A percentile compares a stretch with the other conserved stretches of the same genome.
Conservation (phyloP, 2,888 invertebrate genomes). For the Drosophila neonasuta region DNA sequence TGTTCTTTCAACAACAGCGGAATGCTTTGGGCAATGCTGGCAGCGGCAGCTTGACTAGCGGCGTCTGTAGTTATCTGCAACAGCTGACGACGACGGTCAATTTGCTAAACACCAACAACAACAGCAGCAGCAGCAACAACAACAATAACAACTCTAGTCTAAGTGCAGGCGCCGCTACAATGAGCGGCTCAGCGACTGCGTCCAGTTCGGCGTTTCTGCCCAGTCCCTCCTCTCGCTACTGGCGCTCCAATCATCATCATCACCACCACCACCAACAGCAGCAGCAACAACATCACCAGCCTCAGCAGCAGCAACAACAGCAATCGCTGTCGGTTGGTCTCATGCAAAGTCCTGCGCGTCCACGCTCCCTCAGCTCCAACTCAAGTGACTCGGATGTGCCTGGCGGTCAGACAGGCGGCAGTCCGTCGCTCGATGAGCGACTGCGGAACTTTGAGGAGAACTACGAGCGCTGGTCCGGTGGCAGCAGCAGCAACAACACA, state of each 20-base stretch:
- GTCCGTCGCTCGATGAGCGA: conserved; percentile 93
- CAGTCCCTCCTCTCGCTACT: conserved; percentile 68
- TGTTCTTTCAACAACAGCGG: conserved; percentile 83
- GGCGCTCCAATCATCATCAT: conserved; percentile 76
- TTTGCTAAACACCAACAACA: conserved; percentile 27
- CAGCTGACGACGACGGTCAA: conserved; percentile 43
- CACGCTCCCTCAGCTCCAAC: conserved; percentile 89
- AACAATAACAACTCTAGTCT: conserved; percentile 82
- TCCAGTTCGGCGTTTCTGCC: conserved; percentile 64
- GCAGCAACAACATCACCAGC: conserved; percentile 52
- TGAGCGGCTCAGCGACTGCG: conserved; percentile 57
- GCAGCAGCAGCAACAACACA: conserved; percentile 57
- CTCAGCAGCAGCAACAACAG: conserved; percentile 45
- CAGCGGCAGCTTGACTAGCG: conserved; percentile 13
- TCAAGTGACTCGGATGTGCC: conserved; percentile 87
- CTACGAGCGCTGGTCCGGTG: conserved; percentile 93
- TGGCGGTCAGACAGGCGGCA: conserved; percentile 83
- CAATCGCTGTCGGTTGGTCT: conserved; percentile 82
- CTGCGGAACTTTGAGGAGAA: conserved; percentile 96
- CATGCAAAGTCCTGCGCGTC: conserved; percentile 85
- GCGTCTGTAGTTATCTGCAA: conserved; percentile 50
- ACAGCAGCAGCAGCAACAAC: conserved; percentile 17
- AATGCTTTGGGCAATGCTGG: conserved; percentile 17
- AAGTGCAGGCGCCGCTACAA: conserved; percentile 36
- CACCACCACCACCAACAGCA: conserved; percentile 55